These are phyloP conservation scores for Hippocampus barbouri DNA, from an alignment of 2,113 vertebrate species.

Conservation along the genomic window DNA sequence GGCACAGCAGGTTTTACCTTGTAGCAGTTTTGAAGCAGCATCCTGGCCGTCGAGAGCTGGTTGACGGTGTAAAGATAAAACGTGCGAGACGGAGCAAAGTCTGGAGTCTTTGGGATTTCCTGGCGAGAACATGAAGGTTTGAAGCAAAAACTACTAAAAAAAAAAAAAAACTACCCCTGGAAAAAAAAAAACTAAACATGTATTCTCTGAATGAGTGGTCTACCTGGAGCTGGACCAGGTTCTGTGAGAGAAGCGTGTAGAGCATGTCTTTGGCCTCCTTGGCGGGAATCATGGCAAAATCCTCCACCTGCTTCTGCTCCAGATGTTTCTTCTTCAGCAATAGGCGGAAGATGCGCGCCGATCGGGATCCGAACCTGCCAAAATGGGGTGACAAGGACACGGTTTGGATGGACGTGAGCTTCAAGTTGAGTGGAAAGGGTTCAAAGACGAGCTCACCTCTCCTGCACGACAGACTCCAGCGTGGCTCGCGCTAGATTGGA, in stretches of 20 bases:
- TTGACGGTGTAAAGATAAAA: conserved; percentile 93
- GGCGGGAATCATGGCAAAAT: conserved; percentile 96
- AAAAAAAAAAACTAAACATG: too few species aligned
- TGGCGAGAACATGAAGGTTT: conserved; percentile 44
- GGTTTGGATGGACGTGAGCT: background rate
- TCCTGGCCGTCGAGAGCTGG: conserved; percentile 76
- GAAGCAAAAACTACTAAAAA: background rate
- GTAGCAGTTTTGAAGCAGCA: conserved; percentile 87
- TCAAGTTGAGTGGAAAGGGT: background rate
- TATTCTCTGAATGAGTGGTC: background rate
- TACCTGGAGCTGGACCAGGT: conserved; percentile 88
- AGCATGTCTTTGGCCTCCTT: conserved; percentile 98
- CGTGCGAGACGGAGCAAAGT: conserved; percentile 89
- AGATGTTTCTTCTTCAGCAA: conserved; percentile 85
- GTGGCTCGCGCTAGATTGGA: conserved; percentile 83
- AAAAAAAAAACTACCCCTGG: too few species aligned
- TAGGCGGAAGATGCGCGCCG: conserved; percentile 86
- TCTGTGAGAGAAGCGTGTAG: conserved; percentile 88
- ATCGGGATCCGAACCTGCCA: conserved; percentile 87
- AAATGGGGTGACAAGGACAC: background rate
- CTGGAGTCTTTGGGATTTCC: conserved; percentile 95
- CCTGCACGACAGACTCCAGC: conserved; percentile 89
- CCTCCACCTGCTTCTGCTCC: conserved; percentile 98
- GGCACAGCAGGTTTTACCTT: conserved; percentile 71
- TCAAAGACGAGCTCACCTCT: conserved; percentile 75